Evolutionary conservation across 1,140 invertebrate species (phyloP), one percentile per base, ranked within the genome.

Genomic region (Holotrichia oblita): DNA sequence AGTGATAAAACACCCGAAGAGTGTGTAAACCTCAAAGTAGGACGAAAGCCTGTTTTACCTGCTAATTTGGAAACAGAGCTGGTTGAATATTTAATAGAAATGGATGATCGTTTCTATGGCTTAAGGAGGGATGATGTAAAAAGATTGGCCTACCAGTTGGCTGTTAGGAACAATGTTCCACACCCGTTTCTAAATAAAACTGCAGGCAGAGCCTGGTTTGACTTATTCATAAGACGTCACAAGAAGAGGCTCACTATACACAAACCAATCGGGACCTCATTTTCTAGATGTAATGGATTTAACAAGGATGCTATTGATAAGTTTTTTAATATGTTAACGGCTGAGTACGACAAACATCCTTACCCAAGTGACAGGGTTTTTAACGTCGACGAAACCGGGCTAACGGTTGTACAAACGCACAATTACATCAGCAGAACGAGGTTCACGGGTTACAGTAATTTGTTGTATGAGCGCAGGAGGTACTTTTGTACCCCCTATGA

Each of bases 351-450:
- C 22, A 77, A 64, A 69, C 48, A 61, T 64, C 14, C 12, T 34
- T 86, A 79, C 81, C 75, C 84, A 78, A 27, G 83, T 76, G 79
- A 83, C 7, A 75, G 83, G 73, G 83, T 87, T 44, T 87, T 83
- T 77, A 87, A 87, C 81, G 84, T 87, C 6, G 84, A 87, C 72
- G 85, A 87, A 81, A 85, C 82, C 3, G 85, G 85, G 73, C 22
- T 87, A 0, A 79, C 82, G 17, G 80, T 84, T 34, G 85, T 87
- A 6, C 84, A 85, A 73, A 82, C 27, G 27, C 27, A 4, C 27
- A 34, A 34, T 34, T 34, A 34, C 27, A 34, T 34, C 27, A 34
- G 27, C 27, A 34, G 27, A 34, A 34, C 27, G 27, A 24, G 84
- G 83, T 41, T 84, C 84, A 14, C 44, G 1, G 14, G 64, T 82